Percentiles rank a stretch among this genome's conserved stretches.
phyloP scores from a whole-genome alignment of 2,113 vertebrate genomes.

The Ciconia maguari region DNA sequence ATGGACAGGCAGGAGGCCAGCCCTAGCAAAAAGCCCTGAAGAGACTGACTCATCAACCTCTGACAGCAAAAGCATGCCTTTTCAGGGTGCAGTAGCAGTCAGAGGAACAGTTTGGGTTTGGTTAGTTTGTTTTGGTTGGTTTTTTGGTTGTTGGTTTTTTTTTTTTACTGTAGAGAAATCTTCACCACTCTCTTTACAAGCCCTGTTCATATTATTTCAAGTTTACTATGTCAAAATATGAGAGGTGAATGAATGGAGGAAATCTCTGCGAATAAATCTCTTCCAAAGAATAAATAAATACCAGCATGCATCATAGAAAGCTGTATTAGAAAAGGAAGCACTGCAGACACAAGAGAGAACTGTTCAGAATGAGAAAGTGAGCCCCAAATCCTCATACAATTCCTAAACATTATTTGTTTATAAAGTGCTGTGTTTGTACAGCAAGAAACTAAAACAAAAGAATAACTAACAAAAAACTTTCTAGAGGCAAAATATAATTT shows the following conservation, averaged over 20 bases:
- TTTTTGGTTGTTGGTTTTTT: neutral
- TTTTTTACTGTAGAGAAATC: neutral
- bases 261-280: neutral
- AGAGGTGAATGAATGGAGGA: neutral
- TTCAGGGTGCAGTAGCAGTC: neutral
- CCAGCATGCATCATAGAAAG: neutral
- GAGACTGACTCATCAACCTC: neutral
- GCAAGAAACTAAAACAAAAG: neutral
- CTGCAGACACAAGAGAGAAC: neutral
- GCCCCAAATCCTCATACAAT: neutral
- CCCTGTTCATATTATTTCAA: neutral
- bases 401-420: neutral
- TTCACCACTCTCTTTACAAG: neutral
- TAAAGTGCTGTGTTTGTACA: neutral
- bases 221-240: neutral
- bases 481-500: neutral
- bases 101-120: neutral
- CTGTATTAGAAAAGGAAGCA: neutral
- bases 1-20: neutral
- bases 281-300: neutral
- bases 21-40: neutral
- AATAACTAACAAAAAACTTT: neutral
- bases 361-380: neutral
- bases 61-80: neutral
- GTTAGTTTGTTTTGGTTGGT: neutral